phyloP scores from a whole-genome alignment of 2,888 invertebrate species.

The Dysmachus trigonus region DNA sequence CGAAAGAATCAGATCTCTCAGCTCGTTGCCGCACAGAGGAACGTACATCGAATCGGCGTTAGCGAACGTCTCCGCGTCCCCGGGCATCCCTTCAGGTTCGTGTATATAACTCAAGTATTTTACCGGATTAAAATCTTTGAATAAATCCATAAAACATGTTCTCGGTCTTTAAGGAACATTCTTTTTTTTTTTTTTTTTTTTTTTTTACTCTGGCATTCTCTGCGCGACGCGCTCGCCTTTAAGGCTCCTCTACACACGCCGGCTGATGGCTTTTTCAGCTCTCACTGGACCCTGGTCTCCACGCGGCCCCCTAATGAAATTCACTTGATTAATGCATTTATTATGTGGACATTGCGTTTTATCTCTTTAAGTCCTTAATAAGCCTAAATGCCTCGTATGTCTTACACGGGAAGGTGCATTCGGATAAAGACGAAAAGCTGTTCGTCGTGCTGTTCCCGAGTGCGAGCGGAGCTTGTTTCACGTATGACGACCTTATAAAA shows the following conservation, averaged over 20 bases:
- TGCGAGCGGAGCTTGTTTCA: neutral
- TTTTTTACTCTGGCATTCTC: neutral
- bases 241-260: neutral
- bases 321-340: slow-evolving; percentile 47
- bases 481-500: slow-evolving; percentile 37
- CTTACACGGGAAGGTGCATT: slow-evolving; percentile 1
- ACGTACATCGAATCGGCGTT: slow-evolving; percentile 18
- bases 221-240: neutral
- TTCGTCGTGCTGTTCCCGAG: neutral
- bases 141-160: slow-evolving; percentile 47
- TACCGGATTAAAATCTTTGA: slow-evolving; percentile 45
- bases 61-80: neutral
- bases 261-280: slow-evolving; percentile 29
- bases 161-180: slow-evolving; percentile 39
- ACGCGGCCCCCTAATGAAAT: slow-evolving; percentile 38
- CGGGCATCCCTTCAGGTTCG: neutral
- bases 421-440: neutral
- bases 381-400: slow-evolving; percentile 42
- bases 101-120: slow-evolving; percentile 43
- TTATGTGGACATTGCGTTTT: slow-evolving; percentile 45
- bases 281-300: neutral
- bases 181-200: slow-evolving; percentile 27
- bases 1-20: slow-evolving; percentile 3
- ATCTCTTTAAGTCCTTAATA: slow-evolving; percentile 46
- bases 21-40: slow-evolving; percentile 11